Evolutionary conservation across 2,113 vertebrate species (phyloP).

Genomic region (Chitala chitala): DNA sequence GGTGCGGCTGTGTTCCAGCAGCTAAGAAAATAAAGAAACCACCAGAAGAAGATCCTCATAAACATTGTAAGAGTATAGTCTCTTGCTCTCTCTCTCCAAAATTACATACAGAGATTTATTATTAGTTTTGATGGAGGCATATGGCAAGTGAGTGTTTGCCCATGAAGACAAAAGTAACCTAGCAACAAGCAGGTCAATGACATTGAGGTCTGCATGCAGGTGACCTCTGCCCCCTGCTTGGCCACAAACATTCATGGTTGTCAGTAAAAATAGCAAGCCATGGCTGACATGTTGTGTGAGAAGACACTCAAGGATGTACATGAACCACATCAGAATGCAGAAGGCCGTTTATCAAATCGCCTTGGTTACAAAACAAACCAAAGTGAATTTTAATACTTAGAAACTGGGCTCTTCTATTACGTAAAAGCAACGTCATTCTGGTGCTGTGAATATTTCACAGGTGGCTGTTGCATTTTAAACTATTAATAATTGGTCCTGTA

Average conservation of each 20-base stretch:
- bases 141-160: slow-evolving; percentile 11
- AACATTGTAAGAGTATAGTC: slow-evolving; percentile 1
- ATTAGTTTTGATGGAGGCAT: neutral
- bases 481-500: no score
- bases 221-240: neutral
- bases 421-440: neutral
- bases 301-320: neutral
- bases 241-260: slow-evolving; percentile 8
- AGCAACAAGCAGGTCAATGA: slow-evolving; percentile 7
- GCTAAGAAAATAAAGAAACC: neutral
- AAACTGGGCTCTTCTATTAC: neutral
- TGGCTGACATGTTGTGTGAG: neutral
- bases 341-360: neutral
- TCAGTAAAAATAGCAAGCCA: slow-evolving; percentile 17
- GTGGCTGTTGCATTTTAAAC: slow-evolving; percentile 1
- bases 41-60: neutral
- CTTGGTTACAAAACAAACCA: slow-evolving; percentile 17
- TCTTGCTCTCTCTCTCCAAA: neutral
- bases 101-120: slow-evolving; percentile 9
- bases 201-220: slow-evolving; percentile 12
- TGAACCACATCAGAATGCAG: slow-evolving; percentile 10
- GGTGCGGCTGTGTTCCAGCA: neutral
- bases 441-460: neutral
- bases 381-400: slow-evolving; percentile 11
- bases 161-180: slow-evolving; percentile 14